A percentile compares a stretch with the other conserved stretches of the same genome.
These are phyloP conservation scores for Meloidogyne exigua DNA, from an alignment of 1,140 invertebrate species.

Conservation along the genomic window DNA sequence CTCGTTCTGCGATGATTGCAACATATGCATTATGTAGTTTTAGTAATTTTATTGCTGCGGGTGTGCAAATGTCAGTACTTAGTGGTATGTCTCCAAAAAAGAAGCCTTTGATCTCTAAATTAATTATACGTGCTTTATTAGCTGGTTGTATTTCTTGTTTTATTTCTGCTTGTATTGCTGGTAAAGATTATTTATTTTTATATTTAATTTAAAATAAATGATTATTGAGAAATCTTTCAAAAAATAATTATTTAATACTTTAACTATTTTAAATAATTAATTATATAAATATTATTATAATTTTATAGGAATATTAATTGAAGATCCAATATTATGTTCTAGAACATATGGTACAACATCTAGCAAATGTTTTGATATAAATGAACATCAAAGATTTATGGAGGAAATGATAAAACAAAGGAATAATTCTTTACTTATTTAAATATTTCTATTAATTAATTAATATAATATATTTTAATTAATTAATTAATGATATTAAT, in stretches of 20 bases:
- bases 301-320: constrained; percentile 21
- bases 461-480: no score
- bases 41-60: constrained; percentile 83
- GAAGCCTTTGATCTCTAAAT: constrained; percentile 43
- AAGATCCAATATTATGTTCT: constrained; percentile 16
- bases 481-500: no score
- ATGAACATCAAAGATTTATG: constrained; percentile 24
- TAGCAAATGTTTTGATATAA: constrained; percentile 23
- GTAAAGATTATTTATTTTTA: no score
- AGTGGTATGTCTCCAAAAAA: constrained; percentile 48
- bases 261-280: no score
- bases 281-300: neutral
- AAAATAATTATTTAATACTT: no score
- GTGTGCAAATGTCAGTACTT: constrained; percentile 75
- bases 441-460: neutral
- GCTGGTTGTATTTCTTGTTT: constrained; percentile 53
- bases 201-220: no score
- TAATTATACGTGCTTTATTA: constrained; percentile 45
- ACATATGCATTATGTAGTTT: constrained; percentile 93
- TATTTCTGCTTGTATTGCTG: constrained; percentile 53
- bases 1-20: constrained; percentile 70
- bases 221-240: no score
- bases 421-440: neutral
- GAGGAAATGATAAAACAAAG: constrained; percentile 11
- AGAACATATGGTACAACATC: neutral